A percentile compares a stretch with the other conserved stretches of the same genome.
Conservation (phyloP, 1,140 invertebrate species). For the Pseudachorutes palmiensis region DNA sequence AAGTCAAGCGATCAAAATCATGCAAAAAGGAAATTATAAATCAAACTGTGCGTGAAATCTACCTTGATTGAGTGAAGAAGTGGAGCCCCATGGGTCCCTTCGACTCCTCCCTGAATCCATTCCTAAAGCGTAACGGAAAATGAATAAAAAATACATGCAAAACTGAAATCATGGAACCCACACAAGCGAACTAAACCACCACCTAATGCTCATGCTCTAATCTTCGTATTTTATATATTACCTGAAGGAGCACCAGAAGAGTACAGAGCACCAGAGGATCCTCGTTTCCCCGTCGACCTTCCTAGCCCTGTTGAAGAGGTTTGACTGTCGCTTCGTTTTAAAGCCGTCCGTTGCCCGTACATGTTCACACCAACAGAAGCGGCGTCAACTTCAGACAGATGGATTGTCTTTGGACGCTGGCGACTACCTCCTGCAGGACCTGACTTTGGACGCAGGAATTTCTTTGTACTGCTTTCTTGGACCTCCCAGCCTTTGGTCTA, state of each 20-base stretch:
- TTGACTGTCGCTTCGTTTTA: conserved; percentile 36
- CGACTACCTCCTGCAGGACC: conserved; percentile 42
- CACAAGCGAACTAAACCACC: conserved; percentile 17
- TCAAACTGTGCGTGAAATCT: background rate
- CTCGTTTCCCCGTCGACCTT: conserved; percentile 30
- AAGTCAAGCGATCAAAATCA: conserved; percentile 14
- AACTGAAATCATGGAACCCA: conserved; percentile 12
- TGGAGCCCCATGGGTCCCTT: conserved; percentile 38
- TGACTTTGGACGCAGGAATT: conserved; percentile 34
- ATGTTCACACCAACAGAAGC: conserved; percentile 49
- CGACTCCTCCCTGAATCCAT: conserved; percentile 22
- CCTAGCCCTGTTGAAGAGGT: conserved; percentile 34
- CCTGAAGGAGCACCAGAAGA: conserved; percentile 20
- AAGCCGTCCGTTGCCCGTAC: conserved; percentile 15
- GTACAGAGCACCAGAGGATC: conserved; percentile 34
- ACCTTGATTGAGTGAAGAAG: conserved; percentile 37
- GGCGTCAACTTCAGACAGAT: conserved; percentile 57
- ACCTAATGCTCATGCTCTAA: no score
- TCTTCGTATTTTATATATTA: background rate
- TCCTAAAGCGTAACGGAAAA: conserved; percentile 17
- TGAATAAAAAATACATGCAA: conserved; percentile 19
- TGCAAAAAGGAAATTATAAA: conserved; percentile 8
- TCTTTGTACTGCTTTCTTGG: conserved; percentile 36
- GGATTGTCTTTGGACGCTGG: conserved; percentile 75
- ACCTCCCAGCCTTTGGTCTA: conserved; percentile 36